Conservation (phyloP, 2,113 vertebrate species). For the Tetrax tetrax region DNA sequence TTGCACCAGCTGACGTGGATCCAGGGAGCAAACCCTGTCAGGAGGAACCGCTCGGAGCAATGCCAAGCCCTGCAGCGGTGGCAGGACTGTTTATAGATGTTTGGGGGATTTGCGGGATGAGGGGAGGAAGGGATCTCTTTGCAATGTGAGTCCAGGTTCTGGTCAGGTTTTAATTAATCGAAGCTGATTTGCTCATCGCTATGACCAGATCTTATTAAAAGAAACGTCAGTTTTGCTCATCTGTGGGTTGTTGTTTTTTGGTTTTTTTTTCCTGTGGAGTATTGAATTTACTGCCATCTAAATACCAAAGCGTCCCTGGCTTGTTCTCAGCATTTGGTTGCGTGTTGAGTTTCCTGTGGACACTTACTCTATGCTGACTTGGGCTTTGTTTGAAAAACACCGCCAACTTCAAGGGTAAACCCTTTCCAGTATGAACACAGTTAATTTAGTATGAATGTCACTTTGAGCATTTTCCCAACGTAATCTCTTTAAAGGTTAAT, state of each 20-base stretch:
- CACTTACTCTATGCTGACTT: neutral
- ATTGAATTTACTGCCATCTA: slow-evolving; percentile 13
- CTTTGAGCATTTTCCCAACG: slow-evolving; percentile 15
- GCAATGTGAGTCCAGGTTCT: fast-evolving
- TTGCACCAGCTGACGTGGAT: slow-evolving; percentile 8
- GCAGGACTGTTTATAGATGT: neutral
- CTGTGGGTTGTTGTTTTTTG: neutral
- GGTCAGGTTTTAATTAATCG: neutral
- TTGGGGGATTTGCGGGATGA: neutral
- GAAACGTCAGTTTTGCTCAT: neutral
- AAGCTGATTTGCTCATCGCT: neutral
- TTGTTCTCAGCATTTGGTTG: neutral
- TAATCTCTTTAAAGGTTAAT: slow-evolving; percentile 68
- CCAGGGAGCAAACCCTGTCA: slow-evolving; percentile 45
- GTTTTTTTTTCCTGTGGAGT: neutral
- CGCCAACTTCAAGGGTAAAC: slow-evolving; percentile 31
- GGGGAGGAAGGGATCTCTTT: neutral
- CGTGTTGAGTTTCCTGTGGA: slow-evolving; percentile 18
- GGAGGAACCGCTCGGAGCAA: neutral
- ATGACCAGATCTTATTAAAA: neutral
- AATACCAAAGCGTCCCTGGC: neutral
- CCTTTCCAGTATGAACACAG: neutral
- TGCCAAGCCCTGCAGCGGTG: slow-evolving; percentile 14
- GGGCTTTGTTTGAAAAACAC: slow-evolving; percentile 22
- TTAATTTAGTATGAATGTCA: slow-evolving; percentile 49